These are phyloP conservation scores for Cettia cetti DNA, from an alignment of 2,113 vertebrate species.

Conservation along the genomic window DNA sequence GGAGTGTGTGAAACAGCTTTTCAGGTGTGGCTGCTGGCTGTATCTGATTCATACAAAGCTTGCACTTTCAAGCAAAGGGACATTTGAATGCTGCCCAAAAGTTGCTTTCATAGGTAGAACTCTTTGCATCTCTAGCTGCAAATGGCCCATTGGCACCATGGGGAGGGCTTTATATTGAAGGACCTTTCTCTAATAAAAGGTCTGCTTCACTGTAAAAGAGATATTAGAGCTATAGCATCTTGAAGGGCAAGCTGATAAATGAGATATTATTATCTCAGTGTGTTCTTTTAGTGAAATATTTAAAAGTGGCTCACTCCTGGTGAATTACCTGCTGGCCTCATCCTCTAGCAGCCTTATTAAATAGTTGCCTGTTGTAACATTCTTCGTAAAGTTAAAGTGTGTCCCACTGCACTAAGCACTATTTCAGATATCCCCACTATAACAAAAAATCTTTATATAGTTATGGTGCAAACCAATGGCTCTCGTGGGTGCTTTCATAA, in stretches of 20 bases:
- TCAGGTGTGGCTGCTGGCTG: neutral
- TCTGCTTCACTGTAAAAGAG: neutral
- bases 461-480: conserved; percentile 12
- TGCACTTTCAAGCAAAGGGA: neutral
- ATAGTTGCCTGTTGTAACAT: conserved; percentile 41
- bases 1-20: neutral
- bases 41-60: neutral
- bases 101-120: neutral
- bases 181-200: conserved; percentile 26
- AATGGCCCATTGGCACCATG: neutral
- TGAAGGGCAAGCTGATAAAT: conserved; percentile 46
- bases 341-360: conserved; percentile 54
- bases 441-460: conserved; percentile 50
- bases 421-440: conserved; percentile 44
- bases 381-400: conserved; percentile 29
- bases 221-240: neutral
- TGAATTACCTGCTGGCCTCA: conserved; percentile 58
- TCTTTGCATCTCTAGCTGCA: neutral
- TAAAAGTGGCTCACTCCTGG: conserved; percentile 48
- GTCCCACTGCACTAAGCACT: conserved; percentile 30
- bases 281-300: conserved; percentile 60
- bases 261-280: conserved; percentile 38
- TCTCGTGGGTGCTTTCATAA: conserved; percentile 47
- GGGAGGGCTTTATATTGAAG: neutral
- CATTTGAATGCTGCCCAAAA: neutral